A percentile compares a stretch with the other conserved stretches of the same genome.
These are phyloP conservation scores for Rapana venosa DNA, from an alignment of 2,888 invertebrate genomes.

Conservation along the genomic window DNA sequence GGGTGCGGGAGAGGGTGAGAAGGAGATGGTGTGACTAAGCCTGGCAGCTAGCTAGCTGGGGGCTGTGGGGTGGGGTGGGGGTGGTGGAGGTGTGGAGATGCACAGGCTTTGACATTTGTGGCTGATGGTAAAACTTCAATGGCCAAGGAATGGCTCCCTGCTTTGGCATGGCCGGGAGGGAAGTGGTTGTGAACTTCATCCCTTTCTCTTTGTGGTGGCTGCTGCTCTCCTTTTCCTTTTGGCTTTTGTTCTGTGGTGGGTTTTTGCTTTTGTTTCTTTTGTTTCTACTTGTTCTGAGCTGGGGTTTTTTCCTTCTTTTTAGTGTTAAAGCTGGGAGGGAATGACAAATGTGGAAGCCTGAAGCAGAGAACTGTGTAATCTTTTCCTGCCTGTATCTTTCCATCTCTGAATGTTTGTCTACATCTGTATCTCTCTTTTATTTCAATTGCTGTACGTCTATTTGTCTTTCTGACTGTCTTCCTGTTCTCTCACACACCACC, in stretches of 20 bases:
- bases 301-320: no score
- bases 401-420: no score
- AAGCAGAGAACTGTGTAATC: no score
- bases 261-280: neutral
- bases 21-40: neutral
- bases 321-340: no score
- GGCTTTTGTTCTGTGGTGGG: neutral
- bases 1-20: neutral
- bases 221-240: neutral
- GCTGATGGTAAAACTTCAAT: constrained; percentile 12
- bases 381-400: no score
- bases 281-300: no score
- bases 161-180: neutral
- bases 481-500: no score
- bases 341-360: no score
- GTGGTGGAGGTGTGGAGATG: neutral
- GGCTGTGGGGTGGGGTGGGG: neutral
- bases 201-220: neutral
- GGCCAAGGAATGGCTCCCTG: neutral
- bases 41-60: neutral
- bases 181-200: neutral
- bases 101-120: constrained; percentile 3
- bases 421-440: no score
- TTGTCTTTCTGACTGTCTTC: no score
- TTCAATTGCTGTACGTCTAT: no score